Conservation (phyloP, 2,113 vertebrate genomes). For the Tursiops truncatus region DNA sequence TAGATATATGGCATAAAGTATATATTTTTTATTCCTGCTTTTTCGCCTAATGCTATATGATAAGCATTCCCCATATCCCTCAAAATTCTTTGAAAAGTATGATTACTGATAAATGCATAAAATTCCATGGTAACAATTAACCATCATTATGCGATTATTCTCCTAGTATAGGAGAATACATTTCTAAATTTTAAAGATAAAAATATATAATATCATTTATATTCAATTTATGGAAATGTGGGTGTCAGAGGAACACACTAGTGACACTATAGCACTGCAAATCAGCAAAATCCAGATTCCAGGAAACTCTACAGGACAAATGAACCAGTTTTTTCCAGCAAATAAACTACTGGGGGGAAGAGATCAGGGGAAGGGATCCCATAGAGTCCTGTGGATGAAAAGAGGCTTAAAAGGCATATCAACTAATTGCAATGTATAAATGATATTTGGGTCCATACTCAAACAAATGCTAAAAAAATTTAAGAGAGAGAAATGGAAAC, state of each 20-base stretch:
- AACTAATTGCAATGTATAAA: background rate
- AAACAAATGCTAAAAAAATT: background rate
- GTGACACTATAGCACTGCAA: background rate
- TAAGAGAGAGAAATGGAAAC: background rate
- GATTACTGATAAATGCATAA: background rate
- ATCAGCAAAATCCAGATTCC: background rate
- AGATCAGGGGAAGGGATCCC: background rate
- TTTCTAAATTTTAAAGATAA: conserved; percentile 17
- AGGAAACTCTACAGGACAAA: background rate
- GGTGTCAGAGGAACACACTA: background rate
- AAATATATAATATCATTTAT: background rate
- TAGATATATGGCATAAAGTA: background rate
- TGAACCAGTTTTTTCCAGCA: background rate
- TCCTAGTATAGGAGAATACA: background rate
- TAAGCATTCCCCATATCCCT: background rate
- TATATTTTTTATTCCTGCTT: background rate
- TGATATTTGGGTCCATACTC: background rate
- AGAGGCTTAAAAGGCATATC: background rate
- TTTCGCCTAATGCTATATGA: background rate
- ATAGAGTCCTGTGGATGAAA: background rate
- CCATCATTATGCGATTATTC: background rate
- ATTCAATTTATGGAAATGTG: background rate
- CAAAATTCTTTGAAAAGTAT: conserved; percentile 37
- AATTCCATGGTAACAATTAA: background rate
- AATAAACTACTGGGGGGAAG: background rate